These are phyloP conservation scores for Bradynema listronoti DNA, from an alignment of 1,140 invertebrate species.

Conservation along the genomic window DNA sequence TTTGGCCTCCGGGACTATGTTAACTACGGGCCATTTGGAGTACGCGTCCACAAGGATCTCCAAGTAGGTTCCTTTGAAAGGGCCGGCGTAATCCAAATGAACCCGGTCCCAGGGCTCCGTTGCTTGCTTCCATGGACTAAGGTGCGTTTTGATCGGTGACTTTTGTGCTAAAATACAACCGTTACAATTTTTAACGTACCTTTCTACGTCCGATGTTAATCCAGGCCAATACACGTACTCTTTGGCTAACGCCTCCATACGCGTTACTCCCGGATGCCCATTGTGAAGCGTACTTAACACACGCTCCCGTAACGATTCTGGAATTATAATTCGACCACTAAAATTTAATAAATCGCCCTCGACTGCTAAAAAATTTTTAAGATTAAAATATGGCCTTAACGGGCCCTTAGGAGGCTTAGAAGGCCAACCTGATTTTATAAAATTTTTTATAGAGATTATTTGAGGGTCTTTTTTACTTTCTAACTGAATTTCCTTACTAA, in stretches of 20 bases:
- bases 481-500: neutral
- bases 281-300: slow-evolving; percentile 60
- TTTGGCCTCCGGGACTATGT: too few relatives aligned
- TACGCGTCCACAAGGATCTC: too few relatives aligned
- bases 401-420: neutral
- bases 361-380: too few relatives aligned
- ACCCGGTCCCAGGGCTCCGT: slow-evolving; percentile 12
- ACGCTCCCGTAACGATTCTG: slow-evolving; percentile 54
- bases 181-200: slow-evolving; percentile 8
- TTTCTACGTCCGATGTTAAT: slow-evolving; percentile 16
- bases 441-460: neutral
- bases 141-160: slow-evolving; percentile 8
- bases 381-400: too few relatives aligned
- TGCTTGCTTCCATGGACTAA: slow-evolving; percentile 9
- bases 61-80: too few relatives aligned
- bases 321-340: slow-evolving; percentile 59
- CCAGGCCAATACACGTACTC: slow-evolving; percentile 24
- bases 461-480: neutral
- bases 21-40: too few relatives aligned
- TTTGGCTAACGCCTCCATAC: slow-evolving; percentile 62
- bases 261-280: slow-evolving; percentile 62
- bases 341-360: slow-evolving; percentile 29
- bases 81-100: slow-evolving; percentile 15
- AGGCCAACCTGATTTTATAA: neutral
- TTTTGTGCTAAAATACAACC: neutral